Evolutionary conservation across 2,797 vertebrate species (phyloP), one percentile per base, ranked within the genome.

Genomic region (Poliocrania exsul): DNA sequence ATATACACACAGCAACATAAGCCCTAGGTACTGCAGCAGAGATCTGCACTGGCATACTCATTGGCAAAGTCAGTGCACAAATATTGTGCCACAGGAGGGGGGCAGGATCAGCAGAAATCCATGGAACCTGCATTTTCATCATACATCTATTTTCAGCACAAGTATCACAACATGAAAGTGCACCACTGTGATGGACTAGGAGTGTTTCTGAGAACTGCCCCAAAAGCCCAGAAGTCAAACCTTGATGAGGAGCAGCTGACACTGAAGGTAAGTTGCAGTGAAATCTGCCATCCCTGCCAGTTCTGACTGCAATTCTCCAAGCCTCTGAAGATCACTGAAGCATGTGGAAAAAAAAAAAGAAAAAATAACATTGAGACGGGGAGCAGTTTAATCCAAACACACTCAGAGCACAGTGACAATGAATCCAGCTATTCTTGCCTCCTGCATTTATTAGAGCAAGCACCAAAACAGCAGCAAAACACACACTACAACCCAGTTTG

Each of bases 201-300:
- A 60, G 21, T 23, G 17, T 13, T 64, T 90, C 6, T 65, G 31
- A 74, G 42, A 60, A 31, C 6, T 33, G 6, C n/a, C 33, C 37
- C 13, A 37, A 51, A 67, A 16, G 14, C 21, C 33, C 35, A 4
- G 25, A 77, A 96, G 53, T 40, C 95, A 71, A 61, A 99, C 99
- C 98, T 99, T 99, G 97, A 98, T 98, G 49, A 99, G 99, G 90
- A 99, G 98, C 73, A 99, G 98, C 70, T 99, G 99, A 96, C 99
- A 99, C 92, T 96, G 98, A 85, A 99, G 98, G 95, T 99, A 99
- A 3, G 99, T 98, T 5, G 99, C 99, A 19, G 98, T 99, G 97
- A 99, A 99, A 86, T 99, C 99, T 5, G 99, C 99, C 46, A 99
- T 98, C 78, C 99, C 99, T 6, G 99, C 99, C 54, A 99, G 95